Conservation (phyloP, 2,113 vertebrate species). For the Ia io region DNA sequence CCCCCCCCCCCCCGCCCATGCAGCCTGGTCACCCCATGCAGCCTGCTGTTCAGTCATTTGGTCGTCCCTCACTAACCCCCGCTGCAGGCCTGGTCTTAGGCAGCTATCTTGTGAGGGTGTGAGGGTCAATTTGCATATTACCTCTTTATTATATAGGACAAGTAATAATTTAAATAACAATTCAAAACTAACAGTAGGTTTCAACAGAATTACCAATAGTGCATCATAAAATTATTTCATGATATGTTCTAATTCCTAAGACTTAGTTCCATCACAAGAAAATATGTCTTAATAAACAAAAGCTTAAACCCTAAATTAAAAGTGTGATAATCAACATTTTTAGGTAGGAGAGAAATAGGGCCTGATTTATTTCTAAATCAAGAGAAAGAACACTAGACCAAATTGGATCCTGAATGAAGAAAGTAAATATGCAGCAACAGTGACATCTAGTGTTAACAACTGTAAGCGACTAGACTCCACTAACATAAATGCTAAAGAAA, state of each 20-base stretch:
- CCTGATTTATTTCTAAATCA: not conserved
- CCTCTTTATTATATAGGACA: not conserved
- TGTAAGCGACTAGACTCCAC: not conserved
- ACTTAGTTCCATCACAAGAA: constrained; percentile 25
- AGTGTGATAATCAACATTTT: not conserved
- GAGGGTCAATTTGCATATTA: too few species aligned
- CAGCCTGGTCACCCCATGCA: too few species aligned
- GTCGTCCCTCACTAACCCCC: too few species aligned
- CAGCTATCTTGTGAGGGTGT: too few species aligned
- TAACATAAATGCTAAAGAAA: not conserved
- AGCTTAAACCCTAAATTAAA: constrained; percentile 22
- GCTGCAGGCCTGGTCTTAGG: too few species aligned
- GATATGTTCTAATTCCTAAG: not conserved
- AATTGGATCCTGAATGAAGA: not conserved
- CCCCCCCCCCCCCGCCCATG: too few species aligned
- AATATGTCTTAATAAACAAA: constrained; percentile 22
- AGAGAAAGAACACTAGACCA: not conserved
- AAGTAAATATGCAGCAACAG: constrained; percentile 27
- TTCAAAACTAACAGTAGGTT: not conserved
- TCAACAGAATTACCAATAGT: not conserved
- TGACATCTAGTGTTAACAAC: constrained; percentile 71
- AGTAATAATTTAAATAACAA: constrained; percentile 40
- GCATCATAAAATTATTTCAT: constrained; percentile 9
- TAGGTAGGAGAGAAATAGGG: not conserved
- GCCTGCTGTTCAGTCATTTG: too few species aligned